Conservation (phyloP, 2,113 vertebrate species). For the Marcusenius ussheri region DNA sequence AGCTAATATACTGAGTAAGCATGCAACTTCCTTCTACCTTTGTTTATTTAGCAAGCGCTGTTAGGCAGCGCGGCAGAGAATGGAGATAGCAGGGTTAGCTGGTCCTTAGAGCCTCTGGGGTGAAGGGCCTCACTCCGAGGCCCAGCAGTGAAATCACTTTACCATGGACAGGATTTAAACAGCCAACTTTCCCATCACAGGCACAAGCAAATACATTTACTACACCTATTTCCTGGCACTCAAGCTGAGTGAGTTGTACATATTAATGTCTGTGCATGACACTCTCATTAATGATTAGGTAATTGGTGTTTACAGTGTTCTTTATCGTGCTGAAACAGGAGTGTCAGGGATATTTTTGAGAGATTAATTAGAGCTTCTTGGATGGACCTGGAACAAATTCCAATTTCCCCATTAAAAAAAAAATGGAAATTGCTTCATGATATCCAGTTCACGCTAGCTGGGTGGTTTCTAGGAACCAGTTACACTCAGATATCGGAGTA, state of each 20-base stretch:
- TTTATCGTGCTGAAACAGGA: not conserved
- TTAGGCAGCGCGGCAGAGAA: not conserved
- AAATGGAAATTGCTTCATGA: not conserved
- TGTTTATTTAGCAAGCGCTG: not conserved
- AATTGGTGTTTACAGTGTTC: not conserved
- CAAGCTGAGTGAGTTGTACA: not conserved
- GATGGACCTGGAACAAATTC: not conserved
- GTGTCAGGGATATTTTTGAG: not conserved
- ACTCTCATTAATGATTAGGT: not conserved
- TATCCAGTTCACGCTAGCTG: not conserved
- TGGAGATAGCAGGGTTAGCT: not conserved
- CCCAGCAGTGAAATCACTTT: not conserved
- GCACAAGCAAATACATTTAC: not conserved
- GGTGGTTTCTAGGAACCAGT: not conserved
- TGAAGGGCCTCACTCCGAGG: not conserved
- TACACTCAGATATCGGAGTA: not conserved
- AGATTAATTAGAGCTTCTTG: not conserved
- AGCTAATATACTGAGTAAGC: slow-evolving; percentile 87
- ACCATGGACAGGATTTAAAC: not conserved
- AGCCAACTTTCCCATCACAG: not conserved
- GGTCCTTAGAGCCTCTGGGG: not conserved
- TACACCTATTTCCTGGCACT: not conserved
- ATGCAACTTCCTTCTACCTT: not conserved
- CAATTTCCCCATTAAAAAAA: not conserved
- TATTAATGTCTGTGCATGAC: not conserved